Base-by-base conservation (phyloP, 2,888 invertebrate genomes). In the Dioctria rufipes region DNA sequence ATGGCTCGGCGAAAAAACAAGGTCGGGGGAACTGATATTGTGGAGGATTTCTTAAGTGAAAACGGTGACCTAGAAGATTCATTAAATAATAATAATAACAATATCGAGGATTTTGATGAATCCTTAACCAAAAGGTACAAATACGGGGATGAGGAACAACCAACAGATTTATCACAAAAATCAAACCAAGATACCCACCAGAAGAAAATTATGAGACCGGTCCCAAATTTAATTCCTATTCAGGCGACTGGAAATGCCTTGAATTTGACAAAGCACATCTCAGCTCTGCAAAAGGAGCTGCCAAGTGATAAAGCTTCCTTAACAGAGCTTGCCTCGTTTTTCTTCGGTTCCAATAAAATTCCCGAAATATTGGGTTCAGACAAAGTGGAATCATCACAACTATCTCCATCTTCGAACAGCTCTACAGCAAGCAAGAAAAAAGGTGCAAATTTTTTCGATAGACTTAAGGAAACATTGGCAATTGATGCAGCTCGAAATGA, bases 391-490 rank as follows among this genome's bases (percentile, higher is more conserved):
- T 86, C 5, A 86, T 87, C 51, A 85, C 88, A 43, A 85, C 85
- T 58, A 84, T 87, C 81, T 84, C 88, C 80, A 82, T 86, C 82
- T 81, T 88, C 88, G 2, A 87, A 85, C 65, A 84, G 84, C 25
- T 83, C 83, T 13, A 58, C 61, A 83, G 82, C 83, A 11, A 84
- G 83, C 79, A 88, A 87, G 83, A 65, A 85, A 3, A 80, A 94
- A 87, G 93, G 93, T 85, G 92, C 93, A 63, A 94, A 95, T 63
- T 95, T 96, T 87, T 95, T 96, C 86, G 95, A 96, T 86, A 93
- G 93, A 87, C 89, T 96, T 49, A 95, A 95, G 89, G 94, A 94
- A 88, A 93, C 94, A 86, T 88, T 95, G 73, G 90, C 94, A 83
- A 91, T 92, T 11, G 92, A 92, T 84, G 91, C 93, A 1, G 92